Evolutionary conservation across 1,140 invertebrate genomes (phyloP).

Genomic region (Philotrypesis tridentata): DNA sequence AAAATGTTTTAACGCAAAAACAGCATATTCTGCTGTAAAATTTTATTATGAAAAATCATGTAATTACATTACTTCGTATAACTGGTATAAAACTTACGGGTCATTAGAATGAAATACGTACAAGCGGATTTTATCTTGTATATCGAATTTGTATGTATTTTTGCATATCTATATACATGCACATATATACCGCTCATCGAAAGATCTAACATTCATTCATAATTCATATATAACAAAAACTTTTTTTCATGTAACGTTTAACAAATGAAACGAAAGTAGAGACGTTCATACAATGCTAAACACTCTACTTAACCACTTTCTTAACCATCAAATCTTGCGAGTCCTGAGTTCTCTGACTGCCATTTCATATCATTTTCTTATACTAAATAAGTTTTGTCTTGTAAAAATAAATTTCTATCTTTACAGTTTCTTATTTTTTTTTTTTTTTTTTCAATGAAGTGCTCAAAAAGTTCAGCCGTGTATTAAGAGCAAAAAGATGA

Average conservation of each 20-base stretch:
- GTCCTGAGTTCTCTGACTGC: slow-evolving; percentile 1
- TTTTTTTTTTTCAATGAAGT: background rate
- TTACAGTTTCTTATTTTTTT: background rate
- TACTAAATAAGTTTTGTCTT: slow-evolving; percentile 18
- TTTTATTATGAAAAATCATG: slow-evolving; percentile 56
- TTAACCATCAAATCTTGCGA: background rate
- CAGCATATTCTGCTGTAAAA: slow-evolving; percentile 20
- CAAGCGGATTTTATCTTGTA: slow-evolving; percentile 41
- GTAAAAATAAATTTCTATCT: slow-evolving; percentile 38
- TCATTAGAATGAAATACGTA: slow-evolving; percentile 46
- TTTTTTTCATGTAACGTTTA: slow-evolving; percentile 32
- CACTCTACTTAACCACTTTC: slow-evolving; percentile 16
- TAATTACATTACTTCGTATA: slow-evolving; percentile 48
- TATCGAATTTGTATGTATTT: background rate
- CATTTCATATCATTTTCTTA: background rate
- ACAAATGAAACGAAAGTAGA: slow-evolving; percentile 33
- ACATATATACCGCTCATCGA: slow-evolving; percentile 31
- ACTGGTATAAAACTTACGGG: slow-evolving; percentile 50
- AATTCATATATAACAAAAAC: slow-evolving; percentile 40
- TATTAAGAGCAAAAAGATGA: background rate
- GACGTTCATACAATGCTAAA: slow-evolving; percentile 2
- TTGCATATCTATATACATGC: background rate
- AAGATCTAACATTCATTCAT: slow-evolving; percentile 46
- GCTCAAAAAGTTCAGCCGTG: background rate
- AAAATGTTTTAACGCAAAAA: slow-evolving; percentile 21